A percentile compares a stretch with the other conserved stretches of the same genome.
These are phyloP conservation scores for Anastatus disparis DNA, from an alignment of 1,140 invertebrate species.

Conservation along the genomic window DNA sequence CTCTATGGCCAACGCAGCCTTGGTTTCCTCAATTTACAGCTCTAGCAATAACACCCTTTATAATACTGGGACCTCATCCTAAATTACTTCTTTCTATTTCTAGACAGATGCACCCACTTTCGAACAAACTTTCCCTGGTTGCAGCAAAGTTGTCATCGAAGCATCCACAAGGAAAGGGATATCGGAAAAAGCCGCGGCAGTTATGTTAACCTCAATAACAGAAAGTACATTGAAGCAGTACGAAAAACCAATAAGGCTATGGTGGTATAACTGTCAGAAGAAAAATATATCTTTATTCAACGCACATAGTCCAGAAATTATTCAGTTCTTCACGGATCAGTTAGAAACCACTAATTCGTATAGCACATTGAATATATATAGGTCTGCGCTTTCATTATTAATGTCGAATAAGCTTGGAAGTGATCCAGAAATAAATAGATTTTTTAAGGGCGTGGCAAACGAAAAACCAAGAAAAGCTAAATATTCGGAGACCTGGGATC, in stretches of 20 bases:
- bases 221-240: slow-evolving; percentile 38
- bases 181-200: not conserved
- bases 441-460: slow-evolving; percentile 35
- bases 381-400: slow-evolving; percentile 33
- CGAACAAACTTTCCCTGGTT: slow-evolving; percentile 45
- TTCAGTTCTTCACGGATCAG: slow-evolving; percentile 20
- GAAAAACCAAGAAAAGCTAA: slow-evolving; percentile 38
- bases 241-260: slow-evolving; percentile 29
- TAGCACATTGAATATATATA: too few species aligned
- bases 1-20: slow-evolving; percentile 25
- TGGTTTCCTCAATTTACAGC: slow-evolving; percentile 16
- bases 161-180: slow-evolving; percentile 10
- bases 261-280: slow-evolving; percentile 33
- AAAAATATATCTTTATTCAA: not conserved
- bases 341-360: not conserved
- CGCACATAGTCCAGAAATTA: not conserved
- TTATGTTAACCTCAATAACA: slow-evolving; percentile 9
- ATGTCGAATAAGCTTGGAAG: slow-evolving; percentile 8
- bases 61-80: slow-evolving; percentile 33
- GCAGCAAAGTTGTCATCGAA: slow-evolving; percentile 29
- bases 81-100: slow-evolving; percentile 44
- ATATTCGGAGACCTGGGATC: slow-evolving; percentile 37
- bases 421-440: slow-evolving; percentile 15
- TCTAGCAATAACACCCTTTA: not conserved
- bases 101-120: slow-evolving; percentile 46